Conservation (phyloP, 2,797 vertebrate genomes). For the Alouatta caraya region DNA sequence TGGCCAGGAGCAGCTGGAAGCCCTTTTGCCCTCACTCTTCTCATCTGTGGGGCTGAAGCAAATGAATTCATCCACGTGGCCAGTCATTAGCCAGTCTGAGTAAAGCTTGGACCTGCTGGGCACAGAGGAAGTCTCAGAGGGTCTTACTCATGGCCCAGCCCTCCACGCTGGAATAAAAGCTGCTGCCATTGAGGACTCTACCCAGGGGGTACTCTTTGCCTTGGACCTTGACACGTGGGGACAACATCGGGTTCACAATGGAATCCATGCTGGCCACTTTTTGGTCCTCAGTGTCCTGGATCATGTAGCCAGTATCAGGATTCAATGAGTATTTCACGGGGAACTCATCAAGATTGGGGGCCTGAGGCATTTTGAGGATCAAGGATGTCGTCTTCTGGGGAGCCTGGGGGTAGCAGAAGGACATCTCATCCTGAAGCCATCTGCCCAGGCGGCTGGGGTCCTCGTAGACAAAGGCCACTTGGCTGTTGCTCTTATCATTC, state of each 20-base stretch:
- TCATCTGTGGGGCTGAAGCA: constrained; percentile 90
- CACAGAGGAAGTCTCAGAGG: constrained; percentile 90
- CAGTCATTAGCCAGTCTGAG: constrained; percentile 92
- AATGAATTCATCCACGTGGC: constrained; percentile 94
- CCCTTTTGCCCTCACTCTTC: constrained; percentile 81
- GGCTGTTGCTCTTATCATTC: constrained; percentile 1
- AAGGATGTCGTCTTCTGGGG: constrained; percentile 36
- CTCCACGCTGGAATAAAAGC: constrained; percentile 85
- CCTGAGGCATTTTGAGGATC: constrained; percentile 45
- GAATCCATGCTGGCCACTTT: constrained; percentile 85
- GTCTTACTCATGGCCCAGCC: constrained; percentile 89
- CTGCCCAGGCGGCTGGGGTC: constrained; percentile 55
- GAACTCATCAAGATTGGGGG: not conserved
- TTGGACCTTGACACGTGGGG: constrained; percentile 88
- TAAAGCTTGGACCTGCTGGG: constrained; percentile 94
- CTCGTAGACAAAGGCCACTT: constrained; percentile 53
- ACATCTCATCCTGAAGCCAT: constrained; percentile 74
- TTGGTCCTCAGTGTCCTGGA: not conserved
- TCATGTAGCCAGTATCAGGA: constrained; percentile 50
- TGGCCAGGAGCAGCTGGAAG: constrained; percentile 93
- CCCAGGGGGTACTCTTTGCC: constrained; percentile 89
- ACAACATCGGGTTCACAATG: constrained; percentile 91
- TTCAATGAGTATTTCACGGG: constrained; percentile 65
- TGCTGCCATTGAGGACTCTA: constrained; percentile 88
- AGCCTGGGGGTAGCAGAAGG: constrained; percentile 67